Evolutionary conservation across 2,797 vertebrate genomes (phyloP).

Genomic region (Notoglanidium macrostoma): DNA sequence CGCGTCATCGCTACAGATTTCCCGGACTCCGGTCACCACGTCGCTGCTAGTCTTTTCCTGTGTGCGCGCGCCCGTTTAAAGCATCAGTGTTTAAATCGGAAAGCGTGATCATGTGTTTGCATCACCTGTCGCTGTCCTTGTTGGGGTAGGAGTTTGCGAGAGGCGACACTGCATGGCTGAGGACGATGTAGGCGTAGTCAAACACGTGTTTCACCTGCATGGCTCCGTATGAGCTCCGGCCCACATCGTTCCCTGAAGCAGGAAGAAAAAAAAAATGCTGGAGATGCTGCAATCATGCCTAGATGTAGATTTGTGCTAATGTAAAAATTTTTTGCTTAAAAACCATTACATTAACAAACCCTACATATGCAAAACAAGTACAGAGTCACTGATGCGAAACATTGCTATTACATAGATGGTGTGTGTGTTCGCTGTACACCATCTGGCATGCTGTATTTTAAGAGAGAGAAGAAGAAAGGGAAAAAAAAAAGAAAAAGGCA

Average conservation of each 20-base stretch:
- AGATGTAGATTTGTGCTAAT: background rate
- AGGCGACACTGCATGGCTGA: constrained; percentile 91
- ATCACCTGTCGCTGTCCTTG: constrained; percentile 91
- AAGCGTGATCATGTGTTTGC: background rate
- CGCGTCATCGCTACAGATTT: too few species aligned
- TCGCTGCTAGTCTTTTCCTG: too few species aligned
- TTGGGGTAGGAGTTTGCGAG: constrained; percentile 94
- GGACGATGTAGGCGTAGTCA: constrained; percentile 95
- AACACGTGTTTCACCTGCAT: constrained; percentile 98
- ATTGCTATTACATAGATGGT: background rate
- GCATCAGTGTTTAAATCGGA: background rate
- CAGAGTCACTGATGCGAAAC: background rate
- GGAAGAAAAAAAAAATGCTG: background rate
- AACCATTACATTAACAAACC: background rate
- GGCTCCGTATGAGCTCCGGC: constrained; percentile 95
- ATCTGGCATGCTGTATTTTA: constrained; percentile 19
- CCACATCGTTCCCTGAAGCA: constrained; percentile 90
- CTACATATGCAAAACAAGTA: background rate
- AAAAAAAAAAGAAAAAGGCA: background rate
- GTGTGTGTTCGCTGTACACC: background rate
- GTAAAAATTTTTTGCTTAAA: background rate
- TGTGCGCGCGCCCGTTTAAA: too few species aligned
- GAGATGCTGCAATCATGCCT: background rate
- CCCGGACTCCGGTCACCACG: too few species aligned
- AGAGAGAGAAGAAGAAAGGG: background rate